These are phyloP conservation scores for Ceratothoa steindachneri DNA, from an alignment of 2,888 invertebrate genomes.

Conservation along the genomic window DNA sequence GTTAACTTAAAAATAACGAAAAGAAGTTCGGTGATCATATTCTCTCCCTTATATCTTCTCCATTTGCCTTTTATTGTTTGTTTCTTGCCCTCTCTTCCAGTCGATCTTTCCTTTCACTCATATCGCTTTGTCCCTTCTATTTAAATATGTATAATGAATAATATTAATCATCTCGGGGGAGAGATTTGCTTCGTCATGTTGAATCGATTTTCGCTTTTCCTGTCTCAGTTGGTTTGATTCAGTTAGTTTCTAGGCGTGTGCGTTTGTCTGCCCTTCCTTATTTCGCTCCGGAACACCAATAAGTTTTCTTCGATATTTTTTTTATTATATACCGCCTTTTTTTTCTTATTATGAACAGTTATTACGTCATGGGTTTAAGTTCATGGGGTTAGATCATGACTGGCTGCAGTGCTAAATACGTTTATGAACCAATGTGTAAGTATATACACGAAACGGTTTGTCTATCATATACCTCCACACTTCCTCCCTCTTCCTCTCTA, in stretches of 20 bases:
- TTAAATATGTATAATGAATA: neutral
- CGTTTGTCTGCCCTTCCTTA: too few species aligned
- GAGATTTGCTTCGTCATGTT: constrained; percentile 2
- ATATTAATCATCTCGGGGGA: constrained; percentile 11
- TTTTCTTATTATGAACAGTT: too few species aligned
- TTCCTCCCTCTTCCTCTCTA: constrained; percentile 11
- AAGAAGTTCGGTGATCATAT: too few species aligned
- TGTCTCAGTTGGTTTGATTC: neutral
- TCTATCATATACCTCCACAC: neutral
- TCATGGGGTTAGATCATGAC: too few species aligned
- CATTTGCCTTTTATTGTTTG: neutral
- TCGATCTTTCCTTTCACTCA: neutral
- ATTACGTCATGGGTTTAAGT: too few species aligned
- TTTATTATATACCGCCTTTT: too few species aligned
- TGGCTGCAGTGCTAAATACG: too few species aligned
- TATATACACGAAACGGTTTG: neutral
- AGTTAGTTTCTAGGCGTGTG: too few species aligned
- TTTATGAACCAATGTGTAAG: neutral
- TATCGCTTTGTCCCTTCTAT: neutral
- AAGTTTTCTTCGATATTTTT: too few species aligned
- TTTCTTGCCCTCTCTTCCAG: neutral
- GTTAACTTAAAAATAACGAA: too few species aligned
- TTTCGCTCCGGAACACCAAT: too few species aligned
- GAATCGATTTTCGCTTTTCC: neutral
- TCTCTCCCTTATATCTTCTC: too few species aligned